These are phyloP conservation scores for Mythimna lalbum DNA, from an alignment of 2,888 invertebrate species.

Conservation along the genomic window DNA sequence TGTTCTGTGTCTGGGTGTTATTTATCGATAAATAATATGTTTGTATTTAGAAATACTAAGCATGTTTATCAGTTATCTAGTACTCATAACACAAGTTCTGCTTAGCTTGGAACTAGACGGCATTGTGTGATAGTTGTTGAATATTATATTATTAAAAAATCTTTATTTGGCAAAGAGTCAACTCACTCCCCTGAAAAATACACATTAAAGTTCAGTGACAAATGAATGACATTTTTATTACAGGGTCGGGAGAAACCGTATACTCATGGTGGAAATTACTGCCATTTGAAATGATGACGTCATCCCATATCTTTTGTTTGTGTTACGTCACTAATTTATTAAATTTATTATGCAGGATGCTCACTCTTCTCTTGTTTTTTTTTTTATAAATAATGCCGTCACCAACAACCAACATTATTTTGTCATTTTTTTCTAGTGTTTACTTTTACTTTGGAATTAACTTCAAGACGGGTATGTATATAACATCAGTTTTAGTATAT, in stretches of 20 bases:
- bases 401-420: background rate
- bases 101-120: no score
- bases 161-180: slow-evolving; percentile 20
- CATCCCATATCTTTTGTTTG: slow-evolving; percentile 19
- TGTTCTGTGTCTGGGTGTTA: no score
- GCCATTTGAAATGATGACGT: slow-evolving; percentile 37
- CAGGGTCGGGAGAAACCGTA: slow-evolving; percentile 26
- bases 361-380: background rate
- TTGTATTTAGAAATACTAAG: no score
- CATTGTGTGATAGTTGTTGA: no score
- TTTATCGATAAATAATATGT: no score
- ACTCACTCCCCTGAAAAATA: slow-evolving; percentile 28
- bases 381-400: background rate
- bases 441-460: no score
- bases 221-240: slow-evolving; percentile 22
- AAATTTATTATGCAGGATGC: slow-evolving; percentile 6
- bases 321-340: slow-evolving; percentile 3
- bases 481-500: no score
- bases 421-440: no score
- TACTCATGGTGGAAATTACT: slow-evolving; percentile 31
- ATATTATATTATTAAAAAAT: no score
- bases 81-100: no score
- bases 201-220: slow-evolving; percentile 35
- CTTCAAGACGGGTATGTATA: no score
- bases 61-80: no score